phyloP scores from a whole-genome alignment of 2,888 invertebrate species.

The Acholoe squamosa region DNA sequence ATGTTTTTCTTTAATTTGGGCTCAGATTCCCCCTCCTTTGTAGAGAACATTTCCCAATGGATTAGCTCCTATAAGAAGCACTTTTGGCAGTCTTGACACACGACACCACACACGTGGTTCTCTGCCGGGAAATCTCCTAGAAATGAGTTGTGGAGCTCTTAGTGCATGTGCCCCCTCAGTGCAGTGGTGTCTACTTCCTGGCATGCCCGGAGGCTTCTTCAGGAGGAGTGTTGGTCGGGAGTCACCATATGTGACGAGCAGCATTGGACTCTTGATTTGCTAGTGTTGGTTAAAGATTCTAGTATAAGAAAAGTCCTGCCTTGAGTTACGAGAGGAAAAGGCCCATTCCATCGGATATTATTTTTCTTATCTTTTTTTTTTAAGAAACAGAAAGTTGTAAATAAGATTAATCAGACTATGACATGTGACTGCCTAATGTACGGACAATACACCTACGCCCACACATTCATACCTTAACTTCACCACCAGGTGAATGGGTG shows the following conservation, averaged over 20 bases:
- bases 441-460: too few species aligned
- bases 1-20: constrained; percentile 17
- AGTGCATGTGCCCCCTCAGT: too few species aligned
- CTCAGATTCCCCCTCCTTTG: background rate
- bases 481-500: background rate
- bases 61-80: background rate
- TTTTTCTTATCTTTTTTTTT: too few species aligned
- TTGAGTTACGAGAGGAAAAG: too few species aligned
- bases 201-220: background rate
- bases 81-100: background rate
- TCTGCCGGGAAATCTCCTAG: constrained; percentile 7
- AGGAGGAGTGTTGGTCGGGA: background rate
- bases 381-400: too few species aligned
- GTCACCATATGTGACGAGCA: background rate
- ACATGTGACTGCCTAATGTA: too few species aligned
- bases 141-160: background rate
- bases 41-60: background rate
- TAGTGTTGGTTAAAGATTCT: too few species aligned
- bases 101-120: background rate
- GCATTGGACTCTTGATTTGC: background rate
- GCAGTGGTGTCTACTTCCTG: constrained; percentile 15
- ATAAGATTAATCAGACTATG: too few species aligned
- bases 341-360: too few species aligned
- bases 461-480: too few species aligned
- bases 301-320: too few species aligned